Evolutionary conservation across 2,797 vertebrate genomes (phyloP).

Genomic region (Alosa sapidissima): DNA sequence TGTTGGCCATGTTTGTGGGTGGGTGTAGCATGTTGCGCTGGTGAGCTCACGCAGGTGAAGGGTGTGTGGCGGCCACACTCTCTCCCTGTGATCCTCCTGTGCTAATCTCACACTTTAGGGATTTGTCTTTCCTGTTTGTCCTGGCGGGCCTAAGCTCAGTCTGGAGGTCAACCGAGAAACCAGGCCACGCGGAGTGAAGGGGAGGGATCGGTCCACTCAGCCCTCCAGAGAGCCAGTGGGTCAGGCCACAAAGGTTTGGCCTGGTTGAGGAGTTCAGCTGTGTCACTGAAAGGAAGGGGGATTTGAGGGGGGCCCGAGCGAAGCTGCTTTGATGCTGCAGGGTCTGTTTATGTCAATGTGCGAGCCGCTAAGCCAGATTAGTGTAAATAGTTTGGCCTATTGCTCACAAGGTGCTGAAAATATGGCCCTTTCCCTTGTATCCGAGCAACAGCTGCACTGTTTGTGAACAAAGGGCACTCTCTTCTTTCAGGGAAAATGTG

Average conservation of each 20-base stretch:
- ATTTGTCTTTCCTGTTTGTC: constrained; percentile 77
- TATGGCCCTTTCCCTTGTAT: constrained; percentile 57
- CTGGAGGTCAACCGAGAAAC: constrained; percentile 67
- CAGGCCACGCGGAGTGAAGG: constrained; percentile 28
- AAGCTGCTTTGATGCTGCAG: constrained; percentile 57
- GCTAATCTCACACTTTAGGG: constrained; percentile 75
- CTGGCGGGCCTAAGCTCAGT: constrained; percentile 67
- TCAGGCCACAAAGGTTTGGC: constrained; percentile 50
- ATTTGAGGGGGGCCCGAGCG: constrained; percentile 58
- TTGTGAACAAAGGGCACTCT: constrained; percentile 57
- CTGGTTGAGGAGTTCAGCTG: constrained; percentile 63
- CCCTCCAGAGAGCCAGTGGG: constrained; percentile 23
- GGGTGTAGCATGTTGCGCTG: not conserved
- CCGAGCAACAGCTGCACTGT: constrained; percentile 50
- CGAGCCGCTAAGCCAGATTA: constrained; percentile 57
- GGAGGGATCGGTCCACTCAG: constrained; percentile 42
- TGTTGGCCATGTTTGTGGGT: not conserved
- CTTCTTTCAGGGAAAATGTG: constrained; percentile 47
- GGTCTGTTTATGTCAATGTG: constrained; percentile 63
- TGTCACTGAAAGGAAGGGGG: constrained; percentile 61
- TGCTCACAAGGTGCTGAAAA: constrained; percentile 64
- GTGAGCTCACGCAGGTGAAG: not conserved
- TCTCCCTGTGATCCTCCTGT: constrained; percentile 70
- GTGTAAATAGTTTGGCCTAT: constrained; percentile 53
- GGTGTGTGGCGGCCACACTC: not conserved